These are phyloP conservation scores for Aspiorhynchus laticeps DNA, from an alignment of 2,113 vertebrate genomes.

Conservation along the genomic window DNA sequence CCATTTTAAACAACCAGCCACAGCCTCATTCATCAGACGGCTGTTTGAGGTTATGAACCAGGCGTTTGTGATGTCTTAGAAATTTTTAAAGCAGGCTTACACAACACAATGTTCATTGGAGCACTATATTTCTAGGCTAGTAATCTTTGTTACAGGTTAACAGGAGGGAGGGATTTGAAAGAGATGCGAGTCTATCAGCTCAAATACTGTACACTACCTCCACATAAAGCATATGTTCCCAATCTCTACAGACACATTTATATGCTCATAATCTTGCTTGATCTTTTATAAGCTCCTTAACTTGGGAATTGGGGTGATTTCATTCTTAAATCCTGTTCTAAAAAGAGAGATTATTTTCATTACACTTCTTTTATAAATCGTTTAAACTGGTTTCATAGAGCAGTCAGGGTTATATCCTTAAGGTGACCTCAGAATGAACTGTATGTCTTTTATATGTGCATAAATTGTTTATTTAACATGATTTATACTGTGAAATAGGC, in stretches of 20 bases:
- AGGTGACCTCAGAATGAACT: constrained; percentile 13
- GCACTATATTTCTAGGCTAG: neutral
- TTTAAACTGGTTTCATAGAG: neutral
- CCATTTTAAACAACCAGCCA: neutral
- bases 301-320: constrained; percentile 12
- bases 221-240: constrained; percentile 1
- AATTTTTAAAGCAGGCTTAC: neutral
- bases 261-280: constrained; percentile 19
- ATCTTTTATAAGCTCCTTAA: constrained; percentile 36
- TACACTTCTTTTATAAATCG: constrained; percentile 1
- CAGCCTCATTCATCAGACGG: neutral
- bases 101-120: neutral
- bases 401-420: neutral
- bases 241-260: constrained; percentile 23
- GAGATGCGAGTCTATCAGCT: neutral
- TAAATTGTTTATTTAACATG: neutral
- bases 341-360: constrained; percentile 20
- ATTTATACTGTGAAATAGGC: neutral
- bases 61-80: neutral
- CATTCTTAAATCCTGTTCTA: constrained; percentile 22
- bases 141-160: neutral
- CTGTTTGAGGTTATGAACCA: neutral
- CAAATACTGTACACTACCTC: neutral
- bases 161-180: neutral
- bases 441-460: neutral